phyloP scores from a whole-genome alignment of 2,113 vertebrate species.

The Chionodraco myersi region DNA sequence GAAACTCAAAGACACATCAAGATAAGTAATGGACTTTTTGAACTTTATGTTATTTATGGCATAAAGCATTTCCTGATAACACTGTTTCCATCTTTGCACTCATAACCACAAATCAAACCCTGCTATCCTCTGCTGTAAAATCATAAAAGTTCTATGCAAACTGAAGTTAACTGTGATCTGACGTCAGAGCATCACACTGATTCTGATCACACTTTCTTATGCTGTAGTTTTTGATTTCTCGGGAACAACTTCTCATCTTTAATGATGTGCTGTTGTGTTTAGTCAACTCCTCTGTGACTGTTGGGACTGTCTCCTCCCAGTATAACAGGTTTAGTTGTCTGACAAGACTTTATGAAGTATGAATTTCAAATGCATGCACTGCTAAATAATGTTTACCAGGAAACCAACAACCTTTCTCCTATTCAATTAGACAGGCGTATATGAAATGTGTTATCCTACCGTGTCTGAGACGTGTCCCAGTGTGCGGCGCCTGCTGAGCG shows the following conservation, averaged over 20 bases:
- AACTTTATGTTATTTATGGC: not conserved
- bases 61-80: not conserved
- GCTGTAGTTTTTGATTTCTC: not conserved
- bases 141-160: not conserved
- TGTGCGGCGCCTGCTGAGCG: constrained; percentile 76
- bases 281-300: not conserved
- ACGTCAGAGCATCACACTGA: not conserved
- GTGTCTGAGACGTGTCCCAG: constrained; percentile 81
- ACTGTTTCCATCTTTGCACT: not conserved
- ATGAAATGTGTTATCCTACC: constrained; percentile 52
- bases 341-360: not conserved
- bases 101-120: constrained; percentile 4
- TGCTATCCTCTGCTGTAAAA: constrained; percentile 5
- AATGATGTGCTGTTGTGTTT: not conserved
- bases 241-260: not conserved
- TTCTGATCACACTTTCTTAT: not conserved
- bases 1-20: not conserved
- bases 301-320: not conserved
- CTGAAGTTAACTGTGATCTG: not conserved
- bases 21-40: not conserved
- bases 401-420: not conserved
- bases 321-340: constrained; percentile 34
- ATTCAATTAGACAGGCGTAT: not conserved
- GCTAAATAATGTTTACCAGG: not conserved
- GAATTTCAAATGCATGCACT: not conserved